phyloP scores from a whole-genome alignment of 2,888 invertebrate genomes.

The Sericinus montela region DNA sequence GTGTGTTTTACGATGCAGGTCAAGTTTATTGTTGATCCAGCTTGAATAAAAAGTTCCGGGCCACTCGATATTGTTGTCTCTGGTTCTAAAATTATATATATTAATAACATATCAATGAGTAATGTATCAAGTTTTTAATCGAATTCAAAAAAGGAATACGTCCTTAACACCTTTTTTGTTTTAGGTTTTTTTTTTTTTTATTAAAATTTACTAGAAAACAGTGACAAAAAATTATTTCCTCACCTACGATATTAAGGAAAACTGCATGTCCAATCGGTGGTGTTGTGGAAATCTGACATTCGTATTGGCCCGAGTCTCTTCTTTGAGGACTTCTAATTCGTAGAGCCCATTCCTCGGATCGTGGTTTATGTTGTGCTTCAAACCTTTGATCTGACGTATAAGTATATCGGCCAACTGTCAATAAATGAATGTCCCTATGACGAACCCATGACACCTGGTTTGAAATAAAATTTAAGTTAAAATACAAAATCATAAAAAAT shows the following conservation, averaged over 20 bases:
- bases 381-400: constrained; percentile 91
- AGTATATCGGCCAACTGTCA: constrained; percentile 93
- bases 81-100: constrained; percentile 82
- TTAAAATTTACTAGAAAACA: no score
- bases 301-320: constrained; percentile 92
- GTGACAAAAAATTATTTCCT: no score
- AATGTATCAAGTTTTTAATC: no score
- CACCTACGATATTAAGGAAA: constrained; percentile 90
- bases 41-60: constrained; percentile 89
- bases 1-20: constrained; percentile 91
- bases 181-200: no score
- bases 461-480: no score
- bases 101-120: no score
- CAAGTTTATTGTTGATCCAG: constrained; percentile 92
- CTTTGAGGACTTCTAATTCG: constrained; percentile 82
- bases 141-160: no score
- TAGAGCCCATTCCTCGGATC: constrained; percentile 92
- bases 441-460: constrained; percentile 94
- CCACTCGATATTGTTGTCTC: constrained; percentile 89
- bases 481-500: no score
- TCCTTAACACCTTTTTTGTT: no score
- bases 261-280: constrained; percentile 92
- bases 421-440: constrained; percentile 92
- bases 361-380: constrained; percentile 89
- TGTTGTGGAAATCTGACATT: constrained; percentile 95